Evolutionary conservation across 1,140 invertebrate species (phyloP).

Genomic region (Subanguina moxae): DNA sequence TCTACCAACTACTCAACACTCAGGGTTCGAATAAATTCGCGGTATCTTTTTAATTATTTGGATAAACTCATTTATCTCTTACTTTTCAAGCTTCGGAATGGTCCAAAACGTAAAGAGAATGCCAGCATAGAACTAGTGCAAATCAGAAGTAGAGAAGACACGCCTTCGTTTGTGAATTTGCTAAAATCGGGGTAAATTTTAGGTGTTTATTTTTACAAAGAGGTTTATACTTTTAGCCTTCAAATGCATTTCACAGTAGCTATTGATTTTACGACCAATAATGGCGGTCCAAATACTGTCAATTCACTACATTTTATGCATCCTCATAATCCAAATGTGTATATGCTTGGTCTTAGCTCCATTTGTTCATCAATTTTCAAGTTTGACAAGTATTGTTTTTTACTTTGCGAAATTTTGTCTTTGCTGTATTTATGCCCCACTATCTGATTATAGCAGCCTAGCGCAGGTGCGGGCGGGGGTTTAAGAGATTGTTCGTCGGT

Average conservation of each 20-base stretch:
- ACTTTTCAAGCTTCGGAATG: conserved; percentile 25
- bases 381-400: conserved; percentile 25
- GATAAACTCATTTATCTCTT: background rate
- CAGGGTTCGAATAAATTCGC: conserved; percentile 41
- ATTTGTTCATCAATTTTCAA: conserved; percentile 22
- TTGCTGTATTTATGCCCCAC: no score
- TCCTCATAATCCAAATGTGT: conserved; percentile 36
- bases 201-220: conserved; percentile 14
- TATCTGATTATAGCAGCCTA: no score
- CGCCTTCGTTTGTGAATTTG: conserved; percentile 12
- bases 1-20: conserved; percentile 35
- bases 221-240: conserved; percentile 31
- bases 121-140: conserved; percentile 41
- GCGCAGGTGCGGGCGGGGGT: no score
- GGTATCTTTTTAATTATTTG: conserved; percentile 32
- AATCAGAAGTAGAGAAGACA: conserved; percentile 12
- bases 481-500: no score
- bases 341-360: conserved; percentile 25
- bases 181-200: conserved; percentile 19
- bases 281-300: conserved; percentile 42
- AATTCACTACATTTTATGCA: conserved; percentile 46
- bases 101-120: conserved; percentile 35
- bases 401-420: conserved; percentile 9
- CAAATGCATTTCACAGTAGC: conserved; percentile 46
- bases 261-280: conserved; percentile 48